A percentile compares a stretch with the other conserved stretches of the same genome.
Conservation (phyloP, 2,888 invertebrate genomes). For the Lycia hirtaria region DNA sequence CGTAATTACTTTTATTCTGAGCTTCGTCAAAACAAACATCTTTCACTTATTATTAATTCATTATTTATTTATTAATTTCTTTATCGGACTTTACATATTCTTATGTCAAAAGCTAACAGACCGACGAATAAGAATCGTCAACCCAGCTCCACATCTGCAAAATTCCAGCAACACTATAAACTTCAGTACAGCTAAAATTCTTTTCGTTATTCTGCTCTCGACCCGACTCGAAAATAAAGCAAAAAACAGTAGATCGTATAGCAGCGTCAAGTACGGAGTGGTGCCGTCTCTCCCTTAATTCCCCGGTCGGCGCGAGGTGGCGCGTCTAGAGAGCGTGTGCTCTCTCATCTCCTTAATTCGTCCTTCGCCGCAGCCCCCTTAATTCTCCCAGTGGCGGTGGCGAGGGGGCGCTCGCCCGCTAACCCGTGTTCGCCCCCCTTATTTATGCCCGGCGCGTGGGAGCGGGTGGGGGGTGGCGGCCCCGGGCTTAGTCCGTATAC, state of each 20-base stretch:
- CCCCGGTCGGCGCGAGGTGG: conserved; percentile 74
- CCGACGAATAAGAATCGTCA: background rate
- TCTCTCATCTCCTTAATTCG: conserved; percentile 86
- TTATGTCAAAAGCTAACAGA: background rate
- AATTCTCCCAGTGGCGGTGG: conserved; percentile 75
- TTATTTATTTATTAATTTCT: too few relatives aligned
- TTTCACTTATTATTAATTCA: too few relatives aligned
- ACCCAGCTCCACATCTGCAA: too few relatives aligned
- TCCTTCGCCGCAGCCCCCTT: conserved; percentile 85
- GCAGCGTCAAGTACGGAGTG: conserved; percentile 37
- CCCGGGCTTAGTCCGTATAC: conserved; percentile 67
- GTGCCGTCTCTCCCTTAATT: conserved; percentile 65
- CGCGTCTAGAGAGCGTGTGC: conserved; percentile 83
- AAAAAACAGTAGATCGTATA: conserved; percentile 40
- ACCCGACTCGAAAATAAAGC: conserved; percentile 29
- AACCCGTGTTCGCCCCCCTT: conserved; percentile 81
- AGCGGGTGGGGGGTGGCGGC: conserved; percentile 49
- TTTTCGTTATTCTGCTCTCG: conserved; percentile 26
- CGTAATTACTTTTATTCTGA: conserved; percentile 38
- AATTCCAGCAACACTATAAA: background rate
- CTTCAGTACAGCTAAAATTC: conserved; percentile 19
- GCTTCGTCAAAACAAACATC: conserved; percentile 30
- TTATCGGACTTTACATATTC: too few relatives aligned
- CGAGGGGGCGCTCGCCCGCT: conserved; percentile 78
- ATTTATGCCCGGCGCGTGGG: conserved; percentile 76